Conservation (phyloP, 2,888 invertebrate genomes). For the Dermolepida albohirtum region DNA sequence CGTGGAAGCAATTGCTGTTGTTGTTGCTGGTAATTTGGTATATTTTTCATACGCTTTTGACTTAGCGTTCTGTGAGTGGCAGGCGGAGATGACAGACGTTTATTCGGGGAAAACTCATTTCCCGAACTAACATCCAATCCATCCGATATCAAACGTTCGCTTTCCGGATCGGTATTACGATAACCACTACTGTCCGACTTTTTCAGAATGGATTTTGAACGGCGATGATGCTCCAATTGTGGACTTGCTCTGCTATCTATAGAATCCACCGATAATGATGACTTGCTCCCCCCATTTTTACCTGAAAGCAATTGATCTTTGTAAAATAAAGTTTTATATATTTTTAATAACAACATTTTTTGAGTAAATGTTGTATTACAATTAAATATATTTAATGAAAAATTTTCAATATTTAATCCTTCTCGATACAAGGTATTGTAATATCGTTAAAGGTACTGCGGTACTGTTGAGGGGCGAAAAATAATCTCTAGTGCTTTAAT, state of each 20-base stretch:
- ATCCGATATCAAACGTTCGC: constrained; percentile 79
- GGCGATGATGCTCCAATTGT: constrained; percentile 74
- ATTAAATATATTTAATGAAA: too few species aligned
- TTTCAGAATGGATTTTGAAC: constrained; percentile 82
- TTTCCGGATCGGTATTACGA: constrained; percentile 74
- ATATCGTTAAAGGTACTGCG: too few species aligned
- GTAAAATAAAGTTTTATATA: too few species aligned
- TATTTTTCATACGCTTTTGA: constrained; percentile 54
- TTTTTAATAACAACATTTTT: too few species aligned
- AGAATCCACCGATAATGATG: constrained; percentile 77
- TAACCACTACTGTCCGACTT: constrained; percentile 74
- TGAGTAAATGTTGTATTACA: too few species aligned
- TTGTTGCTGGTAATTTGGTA: constrained; percentile 47
- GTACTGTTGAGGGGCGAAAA: too few species aligned
- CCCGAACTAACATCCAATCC: constrained; percentile 68
- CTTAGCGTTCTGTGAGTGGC: constrained; percentile 53
- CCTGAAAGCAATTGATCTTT: constrained; percentile 57
- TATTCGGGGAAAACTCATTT: constrained; percentile 61
- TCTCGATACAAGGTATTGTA: too few species aligned
- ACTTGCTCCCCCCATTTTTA: constrained; percentile 72
- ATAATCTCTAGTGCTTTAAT: too few species aligned
- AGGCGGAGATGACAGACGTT: constrained; percentile 60
- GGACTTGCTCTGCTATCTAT: constrained; percentile 74
- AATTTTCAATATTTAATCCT: too few species aligned
- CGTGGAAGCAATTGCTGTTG: constrained; percentile 54